These are phyloP conservation scores for Ptiloglossa arizonensis DNA, from an alignment of 1,140 invertebrate species.

Conservation along the genomic window DNA sequence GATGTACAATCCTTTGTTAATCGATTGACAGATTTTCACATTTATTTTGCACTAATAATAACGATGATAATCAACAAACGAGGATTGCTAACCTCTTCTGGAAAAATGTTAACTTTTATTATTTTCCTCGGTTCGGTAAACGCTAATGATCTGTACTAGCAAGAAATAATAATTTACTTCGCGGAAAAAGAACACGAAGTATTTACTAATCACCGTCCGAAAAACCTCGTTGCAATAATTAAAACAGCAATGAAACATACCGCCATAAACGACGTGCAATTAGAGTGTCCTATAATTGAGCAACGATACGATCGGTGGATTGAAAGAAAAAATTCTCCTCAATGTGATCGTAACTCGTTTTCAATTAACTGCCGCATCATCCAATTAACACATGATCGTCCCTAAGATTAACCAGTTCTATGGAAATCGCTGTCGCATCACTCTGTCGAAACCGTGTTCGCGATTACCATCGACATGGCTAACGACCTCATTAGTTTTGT, in stretches of 20 bases:
- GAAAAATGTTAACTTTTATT: no score
- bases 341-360: not conserved
- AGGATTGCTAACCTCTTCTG: no score
- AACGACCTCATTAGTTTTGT: constrained; percentile 53
- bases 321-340: not conserved
- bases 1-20: no score
- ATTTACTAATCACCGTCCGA: no score
- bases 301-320: not conserved
- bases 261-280: not conserved
- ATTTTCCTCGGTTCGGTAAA: no score
- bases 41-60: no score
- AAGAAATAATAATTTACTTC: no score
- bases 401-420: constrained; percentile 28
- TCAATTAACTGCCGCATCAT: not conserved
- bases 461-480: constrained; percentile 18
- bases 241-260: not conserved
- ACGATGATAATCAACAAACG: no score
- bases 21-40: no score
- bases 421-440: not conserved
- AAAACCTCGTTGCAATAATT: not conserved
- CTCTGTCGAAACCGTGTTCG: not conserved
- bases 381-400: constrained; percentile 33
- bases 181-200: no score
- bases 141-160: no score
- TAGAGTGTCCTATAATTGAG: constrained; percentile 2